Conservation (phyloP, 2,797 vertebrate genomes). For the Masticophis lateralis region DNA sequence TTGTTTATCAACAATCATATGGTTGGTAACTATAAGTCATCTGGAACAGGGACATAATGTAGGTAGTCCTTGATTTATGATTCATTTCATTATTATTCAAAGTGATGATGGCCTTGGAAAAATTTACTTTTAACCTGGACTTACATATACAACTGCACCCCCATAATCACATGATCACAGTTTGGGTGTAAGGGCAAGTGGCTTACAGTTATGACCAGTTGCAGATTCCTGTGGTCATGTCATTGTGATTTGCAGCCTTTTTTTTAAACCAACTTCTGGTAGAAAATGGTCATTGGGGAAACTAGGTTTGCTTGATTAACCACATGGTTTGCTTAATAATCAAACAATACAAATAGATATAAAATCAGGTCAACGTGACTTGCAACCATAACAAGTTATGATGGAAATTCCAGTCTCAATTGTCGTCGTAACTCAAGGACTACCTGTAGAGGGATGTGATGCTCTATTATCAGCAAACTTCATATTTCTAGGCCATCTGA, state of each 20-base stretch:
- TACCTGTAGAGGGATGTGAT: not conserved
- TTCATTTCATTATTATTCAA: not conserved
- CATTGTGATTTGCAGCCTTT: not conserved
- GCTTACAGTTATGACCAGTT: not conserved
- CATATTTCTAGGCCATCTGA: not conserved
- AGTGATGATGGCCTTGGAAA: not conserved
- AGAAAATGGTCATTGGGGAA: not conserved
- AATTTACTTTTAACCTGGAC: not conserved
- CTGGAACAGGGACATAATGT: not conserved
- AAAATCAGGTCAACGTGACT: not conserved
- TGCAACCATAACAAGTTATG: not conserved
- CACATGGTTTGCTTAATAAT: not conserved
- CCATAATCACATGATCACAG: not conserved
- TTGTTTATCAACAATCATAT: not conserved
- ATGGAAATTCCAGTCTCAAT: not conserved
- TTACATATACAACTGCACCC: not conserved
- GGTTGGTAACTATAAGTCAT: not conserved
- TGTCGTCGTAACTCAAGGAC: not conserved
- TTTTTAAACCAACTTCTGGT: not conserved
- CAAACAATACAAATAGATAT: not conserved
- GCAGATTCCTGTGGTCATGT: not conserved
- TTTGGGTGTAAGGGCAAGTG: not conserved
- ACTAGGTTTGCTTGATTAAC: not conserved
- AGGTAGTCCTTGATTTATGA: not conserved
- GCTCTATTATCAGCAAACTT: not conserved